Base-by-base conservation (phyloP, 2,888 invertebrate species). In the Oscheius sp. region DNA sequence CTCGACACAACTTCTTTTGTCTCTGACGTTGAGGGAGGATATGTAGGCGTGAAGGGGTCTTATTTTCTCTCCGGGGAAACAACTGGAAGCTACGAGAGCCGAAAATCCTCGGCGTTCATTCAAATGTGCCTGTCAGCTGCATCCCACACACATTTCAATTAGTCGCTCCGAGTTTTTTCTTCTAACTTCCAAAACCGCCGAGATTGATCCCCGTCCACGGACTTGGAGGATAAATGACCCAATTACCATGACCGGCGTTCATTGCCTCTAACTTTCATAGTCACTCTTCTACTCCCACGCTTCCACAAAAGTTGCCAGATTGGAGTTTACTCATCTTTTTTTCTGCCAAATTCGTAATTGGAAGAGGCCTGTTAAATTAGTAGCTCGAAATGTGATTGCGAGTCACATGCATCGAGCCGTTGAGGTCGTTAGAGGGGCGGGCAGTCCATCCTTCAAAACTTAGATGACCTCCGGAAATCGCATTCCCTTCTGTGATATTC, bases 391-490 rank as follows among this genome's bases (percentile, higher is more conserved):
- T 68, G 68, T 68, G 68, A 68, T 68, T 68, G 68, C 55, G 37
- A 68, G 68, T 68, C 68, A 68, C 68, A 68, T 68, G 68, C 55
- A 55, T 53, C 42, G 35, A 55, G 35, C 55, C n/a, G 68, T 37
- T 55, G 68, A 68, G 68, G 68, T 68, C 68, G 68, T 68, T 68
- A 68, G 68, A 33, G 68, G 68, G 68, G 65, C 68, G 68, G 68
- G 55, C 32, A 68, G 55, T 68, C 55, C 68, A 65, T 65, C 65
- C 32, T 48, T 42, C 42, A 42, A 29, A 50, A 50, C 33, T n/a
- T 48, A 21, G 35, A 53, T 55, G 68, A 68, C 68, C 21, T 63
- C 63, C 63, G 57, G 32, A 29, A 32, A 32, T 57, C 33, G 57
- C 33, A 33, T 57, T 33, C 35, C 60, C 37, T 37, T 60, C n/a